Evolutionary conservation across 2,797 vertebrate genomes (phyloP), one percentile per base, ranked within the genome.

Genomic region (Semaprochilodus insignis): DNA sequence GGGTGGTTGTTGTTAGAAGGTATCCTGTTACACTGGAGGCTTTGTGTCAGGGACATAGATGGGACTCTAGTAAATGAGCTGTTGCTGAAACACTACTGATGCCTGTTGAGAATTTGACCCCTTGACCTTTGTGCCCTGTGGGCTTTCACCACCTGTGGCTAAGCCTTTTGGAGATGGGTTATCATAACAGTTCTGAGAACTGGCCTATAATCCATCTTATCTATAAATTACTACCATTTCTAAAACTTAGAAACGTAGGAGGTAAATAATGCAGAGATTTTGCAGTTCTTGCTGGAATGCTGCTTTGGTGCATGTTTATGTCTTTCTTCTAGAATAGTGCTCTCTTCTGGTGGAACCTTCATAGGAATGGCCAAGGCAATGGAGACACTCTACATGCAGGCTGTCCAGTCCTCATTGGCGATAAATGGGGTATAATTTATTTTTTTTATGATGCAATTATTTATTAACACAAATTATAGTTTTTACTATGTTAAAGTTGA

Each of bases 291-390:
- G 62, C 15, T n/a, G 13, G 36, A 69, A 19, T 34, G 60, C 14
- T 0, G 14, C 21, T 59, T 44, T 25, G 44, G 4, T 80, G 36
- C 21, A 27, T 77, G 27, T 59, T 10, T 72, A 6, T 74, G 55
- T 77, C 14, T 54, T 23, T 72, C 25, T 91, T 1, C 0, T 91
- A 99, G 98, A 98, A 96, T 0, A 96, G 96, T 0, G 98, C 97
- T 23, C 92, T 99, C 23, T 98, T 99, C 93, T 99, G 98, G 98
- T 99, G 97, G 98, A 99, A 99, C 90, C 95, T 99, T 67, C 95
- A 88, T 21, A 95, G 92, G 90, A 99, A 95, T 0, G 97, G 97
- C 16, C 87, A 92, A 0, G 97, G 96, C 0, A 91, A 98, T 0
- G 93, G 23, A 0, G 95, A 97, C 92, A 98, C 96, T 0, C 95